Percentiles rank a stretch among this genome's conserved stretches.
Evolutionary conservation across 2,113 vertebrate species (phyloP).

Genomic region (Genyomyrus donnyi): DNA sequence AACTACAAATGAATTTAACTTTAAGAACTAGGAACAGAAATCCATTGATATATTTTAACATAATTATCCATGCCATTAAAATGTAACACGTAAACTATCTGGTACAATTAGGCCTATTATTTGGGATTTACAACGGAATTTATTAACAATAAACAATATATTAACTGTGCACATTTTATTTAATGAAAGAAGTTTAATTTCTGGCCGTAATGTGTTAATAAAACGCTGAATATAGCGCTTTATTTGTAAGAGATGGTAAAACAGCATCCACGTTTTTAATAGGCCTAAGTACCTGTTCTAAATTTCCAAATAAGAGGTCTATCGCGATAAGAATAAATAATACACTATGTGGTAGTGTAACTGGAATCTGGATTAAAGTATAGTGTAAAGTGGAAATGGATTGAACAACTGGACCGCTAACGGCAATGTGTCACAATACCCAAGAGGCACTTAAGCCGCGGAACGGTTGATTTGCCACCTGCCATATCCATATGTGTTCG

Average conservation of each 20-base stretch:
- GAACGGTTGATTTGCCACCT: slow-evolving; percentile 47
- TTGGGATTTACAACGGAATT: background rate
- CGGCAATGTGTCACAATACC: background rate
- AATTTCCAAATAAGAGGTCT: background rate
- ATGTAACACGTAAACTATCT: background rate
- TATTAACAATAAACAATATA: background rate
- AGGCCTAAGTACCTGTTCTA: background rate
- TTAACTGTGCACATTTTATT: background rate
- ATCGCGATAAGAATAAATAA: background rate
- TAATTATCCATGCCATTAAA: background rate
- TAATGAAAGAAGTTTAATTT: background rate
- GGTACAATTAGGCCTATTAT: background rate
- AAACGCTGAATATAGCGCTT: background rate
- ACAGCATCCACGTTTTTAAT: background rate
- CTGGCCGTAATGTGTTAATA: background rate
- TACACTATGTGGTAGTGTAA: too few relatives aligned
- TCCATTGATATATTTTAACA: background rate
- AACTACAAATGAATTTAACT: background rate
- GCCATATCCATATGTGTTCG: slow-evolving; percentile 52
- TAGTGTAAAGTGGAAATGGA: background rate
- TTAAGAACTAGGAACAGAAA: background rate
- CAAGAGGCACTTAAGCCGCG: slow-evolving; percentile 44
- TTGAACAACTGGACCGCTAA: background rate
- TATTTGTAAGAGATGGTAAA: background rate
- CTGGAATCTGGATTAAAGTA: background rate